Percentiles rank a stretch among this genome's conserved stretches.
Evolutionary conservation across 2,888 invertebrate species (phyloP).

Genomic region (Melanophora roralis): DNA sequence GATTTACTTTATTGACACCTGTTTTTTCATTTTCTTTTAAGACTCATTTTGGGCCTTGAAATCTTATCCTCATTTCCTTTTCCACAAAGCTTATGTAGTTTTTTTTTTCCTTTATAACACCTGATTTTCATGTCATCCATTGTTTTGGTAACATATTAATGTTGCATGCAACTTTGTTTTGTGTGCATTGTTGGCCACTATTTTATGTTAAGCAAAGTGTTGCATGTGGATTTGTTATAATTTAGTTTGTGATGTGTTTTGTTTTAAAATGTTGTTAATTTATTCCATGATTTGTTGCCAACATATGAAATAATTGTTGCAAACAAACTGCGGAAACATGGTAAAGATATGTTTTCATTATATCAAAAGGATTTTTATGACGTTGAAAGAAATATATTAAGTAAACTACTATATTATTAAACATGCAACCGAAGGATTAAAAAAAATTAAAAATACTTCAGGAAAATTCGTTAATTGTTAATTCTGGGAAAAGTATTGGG

Average conservation of each 20-base stretch:
- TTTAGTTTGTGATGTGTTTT: slow-evolving; percentile 43
- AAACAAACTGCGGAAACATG: slow-evolving; percentile 48
- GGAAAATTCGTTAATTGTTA: no score
- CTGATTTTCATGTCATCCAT: slow-evolving; percentile 62
- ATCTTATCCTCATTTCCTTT: not conserved
- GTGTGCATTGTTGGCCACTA: slow-evolving; percentile 48
- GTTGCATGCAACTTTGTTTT: slow-evolving; percentile 56
- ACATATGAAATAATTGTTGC: slow-evolving; percentile 57
- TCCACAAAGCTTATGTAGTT: slow-evolving; percentile 46
- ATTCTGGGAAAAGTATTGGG: no score
- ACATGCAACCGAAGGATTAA: slow-evolving; percentile 35
- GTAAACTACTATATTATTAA: slow-evolving; percentile 15
- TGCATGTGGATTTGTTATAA: slow-evolving; percentile 61
- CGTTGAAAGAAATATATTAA: slow-evolving; percentile 40
- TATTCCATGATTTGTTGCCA: slow-evolving; percentile 56
- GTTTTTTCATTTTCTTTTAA: slow-evolving; percentile 23
- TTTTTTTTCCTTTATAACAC: slow-evolving; percentile 58
- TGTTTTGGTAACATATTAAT: slow-evolving; percentile 31
- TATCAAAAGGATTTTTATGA: slow-evolving; percentile 53
- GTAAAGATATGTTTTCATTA: slow-evolving; percentile 45
- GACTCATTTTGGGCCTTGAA: slow-evolving; percentile 17
- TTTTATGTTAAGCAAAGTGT: slow-evolving; percentile 56
- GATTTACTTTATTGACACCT: slow-evolving; percentile 46
- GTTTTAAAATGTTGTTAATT: slow-evolving; percentile 14
- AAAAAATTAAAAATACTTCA: no score